Conservation (phyloP, 1,140 invertebrate genomes). For the Cydia splendana region DNA sequence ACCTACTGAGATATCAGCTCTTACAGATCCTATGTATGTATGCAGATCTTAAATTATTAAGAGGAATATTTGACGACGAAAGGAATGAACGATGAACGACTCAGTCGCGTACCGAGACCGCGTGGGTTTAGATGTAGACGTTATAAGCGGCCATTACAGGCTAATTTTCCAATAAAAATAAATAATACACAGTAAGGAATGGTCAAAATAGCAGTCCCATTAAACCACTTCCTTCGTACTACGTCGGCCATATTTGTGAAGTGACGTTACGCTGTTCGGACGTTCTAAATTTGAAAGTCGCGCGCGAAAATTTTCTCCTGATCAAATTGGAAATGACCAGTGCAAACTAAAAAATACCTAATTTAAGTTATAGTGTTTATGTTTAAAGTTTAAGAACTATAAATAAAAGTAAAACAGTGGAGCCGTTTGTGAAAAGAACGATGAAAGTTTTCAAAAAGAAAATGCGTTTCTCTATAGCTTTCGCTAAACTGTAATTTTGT, state of each 20-base stretch:
- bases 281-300: constrained; percentile 62
- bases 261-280: constrained; percentile 46
- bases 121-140: constrained; percentile 61
- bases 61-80: constrained; percentile 71
- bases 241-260: constrained; percentile 50
- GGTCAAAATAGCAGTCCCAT: constrained; percentile 59
- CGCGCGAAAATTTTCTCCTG: constrained; percentile 50
- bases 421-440: constrained; percentile 74
- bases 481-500: constrained; percentile 44
- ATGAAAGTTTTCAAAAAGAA: constrained; percentile 78
- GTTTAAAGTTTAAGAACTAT: constrained; percentile 38
- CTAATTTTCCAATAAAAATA: constrained; percentile 77
- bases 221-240: constrained; percentile 50
- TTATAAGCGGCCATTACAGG: constrained; percentile 61
- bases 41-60: constrained; percentile 75
- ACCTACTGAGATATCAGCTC: constrained; percentile 56
- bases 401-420: constrained; percentile 56
- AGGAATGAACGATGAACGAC: constrained; percentile 47
- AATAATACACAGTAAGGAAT: constrained; percentile 58
- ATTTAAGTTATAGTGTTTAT: not conserved
- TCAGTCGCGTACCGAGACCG: constrained; percentile 64
- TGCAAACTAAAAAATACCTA: constrained; percentile 31
- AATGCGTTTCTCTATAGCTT: constrained; percentile 72
- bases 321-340: constrained; percentile 46
- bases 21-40: constrained; percentile 54